Conservation (phyloP, 2,888 invertebrate genomes). For the Orthonevra nobilis region DNA sequence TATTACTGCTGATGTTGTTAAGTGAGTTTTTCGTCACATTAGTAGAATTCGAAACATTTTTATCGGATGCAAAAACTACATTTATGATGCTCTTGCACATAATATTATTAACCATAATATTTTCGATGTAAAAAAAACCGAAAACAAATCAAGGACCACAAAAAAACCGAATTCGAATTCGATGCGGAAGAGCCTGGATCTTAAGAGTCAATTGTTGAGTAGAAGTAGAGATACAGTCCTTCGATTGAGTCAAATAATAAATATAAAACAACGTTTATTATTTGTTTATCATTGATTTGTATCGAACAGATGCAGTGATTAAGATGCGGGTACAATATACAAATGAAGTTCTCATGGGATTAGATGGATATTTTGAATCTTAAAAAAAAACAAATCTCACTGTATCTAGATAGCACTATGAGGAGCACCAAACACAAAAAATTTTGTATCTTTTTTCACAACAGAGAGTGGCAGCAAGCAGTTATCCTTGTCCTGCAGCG, state of each 20-base stretch:
- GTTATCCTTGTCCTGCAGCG: conserved; percentile 50
- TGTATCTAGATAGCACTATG: conserved; percentile 2
- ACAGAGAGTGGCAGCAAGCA: conserved; percentile 12
- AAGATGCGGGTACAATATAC: conserved; percentile 13
- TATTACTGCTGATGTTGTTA: conserved; percentile 4
- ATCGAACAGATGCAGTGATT: conserved; percentile 22
- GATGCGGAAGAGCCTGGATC: conserved; percentile 36
- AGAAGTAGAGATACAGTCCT: too few species aligned
- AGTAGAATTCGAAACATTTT: conserved; percentile 59
- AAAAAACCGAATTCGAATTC: background rate
- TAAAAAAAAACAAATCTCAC: background rate
- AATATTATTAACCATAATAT: conserved; percentile 66
- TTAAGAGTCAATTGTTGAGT: background rate
- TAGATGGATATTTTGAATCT: background rate
- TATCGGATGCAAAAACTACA: conserved; percentile 34
- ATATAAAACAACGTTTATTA: too few species aligned
- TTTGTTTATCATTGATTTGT: conserved; percentile 23
- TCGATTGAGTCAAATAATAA: too few species aligned
- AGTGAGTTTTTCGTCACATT: conserved; percentile 58
- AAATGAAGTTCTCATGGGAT: conserved; percentile 29
- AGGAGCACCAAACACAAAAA: conserved; percentile 10
- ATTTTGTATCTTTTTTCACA: background rate
- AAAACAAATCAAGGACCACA: background rate
- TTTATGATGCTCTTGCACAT: conserved; percentile 48
- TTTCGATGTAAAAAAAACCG: background rate